phyloP scores from a whole-genome alignment of 2,797 vertebrate genomes.

The Oreochromis grahami region DNA sequence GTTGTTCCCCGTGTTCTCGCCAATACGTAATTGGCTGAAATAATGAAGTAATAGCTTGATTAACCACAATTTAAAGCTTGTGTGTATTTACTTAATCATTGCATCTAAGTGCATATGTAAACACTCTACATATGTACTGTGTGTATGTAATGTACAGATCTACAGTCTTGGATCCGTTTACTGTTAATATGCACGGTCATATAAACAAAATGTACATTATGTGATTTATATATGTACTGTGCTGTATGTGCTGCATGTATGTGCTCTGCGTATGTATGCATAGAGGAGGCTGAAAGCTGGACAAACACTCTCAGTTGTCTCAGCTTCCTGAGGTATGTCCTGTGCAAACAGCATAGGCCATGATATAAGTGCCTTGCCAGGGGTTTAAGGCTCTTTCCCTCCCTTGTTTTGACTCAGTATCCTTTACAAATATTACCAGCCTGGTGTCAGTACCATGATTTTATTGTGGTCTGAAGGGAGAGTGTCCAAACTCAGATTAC shows the following conservation, averaged over 20 bases:
- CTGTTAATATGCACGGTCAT: neutral
- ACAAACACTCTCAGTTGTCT: constrained; percentile 82
- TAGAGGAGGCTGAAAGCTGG: constrained; percentile 70
- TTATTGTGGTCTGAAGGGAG: constrained; percentile 29
- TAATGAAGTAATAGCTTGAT: neutral
- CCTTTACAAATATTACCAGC: constrained; percentile 68
- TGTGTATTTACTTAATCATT: neutral
- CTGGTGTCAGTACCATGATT: constrained; percentile 53
- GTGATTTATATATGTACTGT: constrained; percentile 4
- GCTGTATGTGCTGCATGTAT: constrained; percentile 7
- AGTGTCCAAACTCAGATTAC: neutral
- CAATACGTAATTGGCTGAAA: neutral
- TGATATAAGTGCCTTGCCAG: constrained; percentile 71
- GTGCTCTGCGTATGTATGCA: constrained; percentile 43
- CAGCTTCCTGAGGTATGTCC: constrained; percentile 82
- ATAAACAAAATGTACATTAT: neutral
- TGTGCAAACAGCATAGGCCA: constrained; percentile 81
- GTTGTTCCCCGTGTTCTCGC: neutral
- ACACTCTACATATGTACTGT: neutral
- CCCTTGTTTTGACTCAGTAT: constrained; percentile 70
- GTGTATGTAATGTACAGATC: neutral
- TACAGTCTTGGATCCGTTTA: neutral
- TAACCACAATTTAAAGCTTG: neutral
- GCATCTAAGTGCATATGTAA: neutral
- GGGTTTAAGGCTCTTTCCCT: constrained; percentile 59